Conservation (phyloP, 2,113 vertebrate genomes). For the Dasypus novemcinctus region DNA sequence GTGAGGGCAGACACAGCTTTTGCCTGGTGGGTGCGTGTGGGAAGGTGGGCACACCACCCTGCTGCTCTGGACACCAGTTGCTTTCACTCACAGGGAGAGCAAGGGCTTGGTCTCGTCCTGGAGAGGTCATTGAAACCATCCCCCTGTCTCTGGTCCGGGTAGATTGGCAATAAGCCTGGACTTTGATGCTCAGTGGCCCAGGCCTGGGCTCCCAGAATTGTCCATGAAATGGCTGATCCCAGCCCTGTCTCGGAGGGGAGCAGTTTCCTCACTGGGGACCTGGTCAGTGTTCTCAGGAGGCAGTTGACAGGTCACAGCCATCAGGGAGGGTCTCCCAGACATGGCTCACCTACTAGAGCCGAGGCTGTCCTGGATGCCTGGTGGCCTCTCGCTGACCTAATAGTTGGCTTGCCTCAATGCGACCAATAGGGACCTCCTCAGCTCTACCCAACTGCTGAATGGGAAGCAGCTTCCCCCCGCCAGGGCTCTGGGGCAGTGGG, state of each 20-base stretch:
- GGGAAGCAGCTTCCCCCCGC: not conserved
- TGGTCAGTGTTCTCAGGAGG: not conserved
- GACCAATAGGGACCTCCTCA: not conserved
- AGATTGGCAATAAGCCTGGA: not conserved
- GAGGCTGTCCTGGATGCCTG: not conserved
- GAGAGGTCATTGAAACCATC: not conserved
- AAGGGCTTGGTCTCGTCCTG: not conserved
- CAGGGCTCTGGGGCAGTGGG: not conserved
- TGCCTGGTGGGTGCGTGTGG: rapidly evolving
- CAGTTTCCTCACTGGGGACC: not conserved
- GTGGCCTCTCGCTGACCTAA: not conserved
- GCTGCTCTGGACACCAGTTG: not conserved
- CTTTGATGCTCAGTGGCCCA: not conserved
- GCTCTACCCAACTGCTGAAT: not conserved
- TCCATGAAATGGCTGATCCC: not conserved
- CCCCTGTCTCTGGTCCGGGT: not conserved
- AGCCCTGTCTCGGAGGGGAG: not conserved
- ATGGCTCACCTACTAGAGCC: rapidly evolving
- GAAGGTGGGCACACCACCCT: not conserved
- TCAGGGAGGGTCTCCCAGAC: not conserved
- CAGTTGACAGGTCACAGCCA: not conserved
- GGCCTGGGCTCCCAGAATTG: not conserved
- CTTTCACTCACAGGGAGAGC: not conserved
- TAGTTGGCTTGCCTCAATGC: not conserved
- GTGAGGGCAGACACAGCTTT: not conserved